Evolutionary conservation across 2,888 invertebrate species (phyloP).

Genomic region (Philonicus albiceps): DNA sequence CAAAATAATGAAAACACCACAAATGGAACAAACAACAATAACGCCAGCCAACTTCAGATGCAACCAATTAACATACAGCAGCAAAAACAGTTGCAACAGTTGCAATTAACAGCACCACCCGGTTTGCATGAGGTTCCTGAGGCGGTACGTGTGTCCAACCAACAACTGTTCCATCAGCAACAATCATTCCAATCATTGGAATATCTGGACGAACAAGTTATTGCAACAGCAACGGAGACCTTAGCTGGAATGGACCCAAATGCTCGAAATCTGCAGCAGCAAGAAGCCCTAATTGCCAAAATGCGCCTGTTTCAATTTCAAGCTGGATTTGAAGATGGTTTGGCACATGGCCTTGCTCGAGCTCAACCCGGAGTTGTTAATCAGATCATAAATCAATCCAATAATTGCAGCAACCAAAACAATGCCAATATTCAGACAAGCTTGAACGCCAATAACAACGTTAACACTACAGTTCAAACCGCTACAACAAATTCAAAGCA

Average conservation of each 20-base stretch:
- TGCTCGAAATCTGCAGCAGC: slow-evolving; percentile 56
- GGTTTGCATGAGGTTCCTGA: slow-evolving; percentile 70
- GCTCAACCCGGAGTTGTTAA: slow-evolving; percentile 51
- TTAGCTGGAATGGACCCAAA: slow-evolving; percentile 59
- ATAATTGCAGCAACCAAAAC: not conserved
- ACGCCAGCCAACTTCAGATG: slow-evolving; percentile 56
- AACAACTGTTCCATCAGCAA: slow-evolving; percentile 64
- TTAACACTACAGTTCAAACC: slow-evolving; percentile 45
- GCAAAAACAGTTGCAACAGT: slow-evolving; percentile 64
- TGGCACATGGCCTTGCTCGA: slow-evolving; percentile 53
- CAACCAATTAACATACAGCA: slow-evolving; percentile 57
- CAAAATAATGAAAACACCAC: slow-evolving; percentile 62
- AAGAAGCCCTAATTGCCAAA: slow-evolving; percentile 62
- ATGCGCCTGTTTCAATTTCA: slow-evolving; percentile 61
- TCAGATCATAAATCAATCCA: slow-evolving; percentile 49
- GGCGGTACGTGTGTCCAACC: slow-evolving; percentile 67
- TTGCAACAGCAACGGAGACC: slow-evolving; percentile 50
- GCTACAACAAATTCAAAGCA: slow-evolving; percentile 50
- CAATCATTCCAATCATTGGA: slow-evolving; percentile 56
- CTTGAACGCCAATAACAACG: not conserved
- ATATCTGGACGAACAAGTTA: slow-evolving; percentile 58
- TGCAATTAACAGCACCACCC: slow-evolving; percentile 61
- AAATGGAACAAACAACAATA: slow-evolving; percentile 53
- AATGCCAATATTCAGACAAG: slow-evolving; percentile 11
- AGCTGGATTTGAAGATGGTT: slow-evolving; percentile 62